Evolutionary conservation across 2,113 vertebrate species (phyloP), one percentile per base, ranked within the genome.

Genomic region (Hemiscyllium ocellatum): DNA sequence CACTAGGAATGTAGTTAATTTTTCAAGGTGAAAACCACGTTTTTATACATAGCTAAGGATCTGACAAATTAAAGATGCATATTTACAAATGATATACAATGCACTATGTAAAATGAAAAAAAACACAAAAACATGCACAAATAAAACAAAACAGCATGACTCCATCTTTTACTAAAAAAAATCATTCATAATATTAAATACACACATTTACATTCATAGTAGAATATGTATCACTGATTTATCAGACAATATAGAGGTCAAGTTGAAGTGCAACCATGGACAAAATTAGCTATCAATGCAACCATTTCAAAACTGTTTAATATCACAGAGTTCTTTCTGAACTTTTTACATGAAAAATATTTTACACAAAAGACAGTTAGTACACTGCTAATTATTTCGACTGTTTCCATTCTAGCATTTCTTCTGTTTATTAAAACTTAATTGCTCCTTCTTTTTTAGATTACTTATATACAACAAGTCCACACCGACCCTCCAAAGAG

Each of bases 311-410:
- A 95, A 95, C 94, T 72, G 61, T 52, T 50, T 69, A 70, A 76
- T 95, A 26, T 95, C 42, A 93, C 89, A 93, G 42, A 93, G 66
- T 68, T 37, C 52, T 19, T 95, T 19, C 52, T 95, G 68, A 95
- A 95, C 66, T 72, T 95, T 95, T 95, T 50, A 95, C 94, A 52
- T 72, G 68, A 95, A 72, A 72, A 72, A 70, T 42, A 72, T 52
- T 76, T 95, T 70, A 76, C 94, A 95, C 68, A 76, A 95, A 94
- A 95, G 69, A 95, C 93, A 91, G 61, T 94, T n/a, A 47, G 68
- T 50, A 94, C 68, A 70, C 66, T 47, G 10, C 42, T 94, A 94
- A 6, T 94, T 94, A 94, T 94, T 94, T 70, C 70, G 37, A 94
- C 42, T 72, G 68, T 95, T 42, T n/a, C 68, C 93, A 33, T 95